These are phyloP conservation scores for Drosophila nikananu DNA, from an alignment of 1,140 invertebrate genomes.

Conservation along the genomic window DNA sequence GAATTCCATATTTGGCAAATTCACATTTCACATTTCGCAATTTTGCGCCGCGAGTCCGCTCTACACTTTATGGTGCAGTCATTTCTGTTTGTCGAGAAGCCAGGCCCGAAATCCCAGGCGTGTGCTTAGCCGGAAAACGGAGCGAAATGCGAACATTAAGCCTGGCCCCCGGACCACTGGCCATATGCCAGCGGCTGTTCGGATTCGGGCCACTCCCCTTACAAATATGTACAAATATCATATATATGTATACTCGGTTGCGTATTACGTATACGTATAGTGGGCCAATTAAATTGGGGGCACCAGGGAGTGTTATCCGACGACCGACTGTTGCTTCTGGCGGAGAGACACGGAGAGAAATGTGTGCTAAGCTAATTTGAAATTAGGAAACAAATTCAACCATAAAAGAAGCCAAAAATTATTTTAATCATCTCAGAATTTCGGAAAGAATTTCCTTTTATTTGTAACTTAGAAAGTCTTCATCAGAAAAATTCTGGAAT, in stretches of 20 bases:
- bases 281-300: conserved; percentile 28
- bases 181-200: conserved; percentile 46
- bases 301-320: conserved; percentile 30
- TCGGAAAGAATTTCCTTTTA: not conserved
- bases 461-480: not conserved
- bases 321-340: conserved; percentile 62
- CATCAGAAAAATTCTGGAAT: not conserved
- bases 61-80: conserved; percentile 66
- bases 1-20: conserved; percentile 34
- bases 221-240: not conserved
- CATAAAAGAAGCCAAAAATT: not conserved
- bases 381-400: too few species aligned
- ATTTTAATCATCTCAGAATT: not conserved
- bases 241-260: not conserved
- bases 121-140: conserved; percentile 48
- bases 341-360: conserved; percentile 23
- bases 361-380: not conserved
- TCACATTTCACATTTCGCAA: conserved; percentile 35
- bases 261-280: conserved; percentile 26
- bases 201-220: conserved; percentile 38
- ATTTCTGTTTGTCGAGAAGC: conserved; percentile 46
- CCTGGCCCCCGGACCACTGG: conserved; percentile 26
- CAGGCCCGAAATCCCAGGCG: conserved; percentile 63
- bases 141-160: conserved; percentile 40
- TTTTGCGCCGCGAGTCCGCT: conserved; percentile 36